Conservation (phyloP, 2,888 invertebrate genomes). For the Dysmachus trigonus region DNA sequence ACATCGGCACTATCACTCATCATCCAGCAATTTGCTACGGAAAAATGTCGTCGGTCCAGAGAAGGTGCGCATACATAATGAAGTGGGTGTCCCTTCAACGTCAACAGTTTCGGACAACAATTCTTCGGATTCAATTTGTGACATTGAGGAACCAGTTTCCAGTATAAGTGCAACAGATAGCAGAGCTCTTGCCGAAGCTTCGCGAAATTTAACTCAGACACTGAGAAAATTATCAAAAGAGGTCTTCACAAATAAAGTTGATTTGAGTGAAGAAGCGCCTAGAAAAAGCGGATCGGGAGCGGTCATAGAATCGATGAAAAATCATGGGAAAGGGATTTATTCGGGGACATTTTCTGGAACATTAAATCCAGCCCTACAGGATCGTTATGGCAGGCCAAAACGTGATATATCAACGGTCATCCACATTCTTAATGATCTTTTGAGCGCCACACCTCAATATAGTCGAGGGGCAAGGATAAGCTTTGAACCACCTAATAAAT, state of each 20-base stretch:
- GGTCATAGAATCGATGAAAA: slow-evolving; percentile 90
- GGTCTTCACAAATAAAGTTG: slow-evolving; percentile 78
- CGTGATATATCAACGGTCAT: slow-evolving; percentile 95
- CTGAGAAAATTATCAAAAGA: slow-evolving; percentile 89
- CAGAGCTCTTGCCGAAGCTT: slow-evolving; percentile 85
- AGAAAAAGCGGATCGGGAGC: slow-evolving; percentile 73
- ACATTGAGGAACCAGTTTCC: slow-evolving; percentile 42
- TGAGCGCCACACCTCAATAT: slow-evolving; percentile 82
- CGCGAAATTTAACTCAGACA: slow-evolving; percentile 90
- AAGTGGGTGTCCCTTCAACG: slow-evolving; percentile 35
- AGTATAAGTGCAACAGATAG: slow-evolving; percentile 67
- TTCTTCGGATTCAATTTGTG: slow-evolving; percentile 32
- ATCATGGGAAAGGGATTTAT: slow-evolving; percentile 94
- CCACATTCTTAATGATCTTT: slow-evolving; percentile 92
- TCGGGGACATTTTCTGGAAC: slow-evolving; percentile 97
- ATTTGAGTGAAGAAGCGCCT: slow-evolving; percentile 65
- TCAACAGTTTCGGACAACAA: slow-evolving; percentile 44
- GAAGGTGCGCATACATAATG: slow-evolving; percentile 43
- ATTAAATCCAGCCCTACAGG: slow-evolving; percentile 91
- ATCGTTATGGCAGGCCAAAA: slow-evolving; percentile 89
- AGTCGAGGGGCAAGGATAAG: slow-evolving; percentile 69
- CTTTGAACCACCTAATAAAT: slow-evolving; percentile 61
- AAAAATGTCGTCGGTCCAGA: slow-evolving; percentile 43
- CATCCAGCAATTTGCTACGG: neutral
- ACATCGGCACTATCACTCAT: slow-evolving; percentile 57